Percentiles rank a stretch among this genome's conserved stretches.
Conservation (phyloP, 2,113 vertebrate species). For the Fukomys damarensis region DNA sequence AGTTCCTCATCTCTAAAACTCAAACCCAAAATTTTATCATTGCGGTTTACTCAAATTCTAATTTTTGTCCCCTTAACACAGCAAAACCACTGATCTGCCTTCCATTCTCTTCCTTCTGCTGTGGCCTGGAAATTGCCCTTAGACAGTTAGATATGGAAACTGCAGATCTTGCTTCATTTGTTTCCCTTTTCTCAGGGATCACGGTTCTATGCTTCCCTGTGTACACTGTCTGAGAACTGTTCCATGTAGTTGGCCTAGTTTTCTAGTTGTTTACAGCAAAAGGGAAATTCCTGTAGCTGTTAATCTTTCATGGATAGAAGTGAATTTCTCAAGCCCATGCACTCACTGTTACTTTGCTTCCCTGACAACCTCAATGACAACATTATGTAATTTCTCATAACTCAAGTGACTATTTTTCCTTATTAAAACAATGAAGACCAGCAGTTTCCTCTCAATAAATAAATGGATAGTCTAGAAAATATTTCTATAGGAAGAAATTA, state of each 20-base stretch:
- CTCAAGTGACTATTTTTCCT: slow-evolving; percentile 27
- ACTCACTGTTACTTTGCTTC: slow-evolving; percentile 40
- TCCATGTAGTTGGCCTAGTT: neutral
- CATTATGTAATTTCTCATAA: slow-evolving; percentile 59
- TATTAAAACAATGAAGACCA: slow-evolving; percentile 40
- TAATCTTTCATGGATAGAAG: slow-evolving; percentile 25
- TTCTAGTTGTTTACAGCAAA: slow-evolving; percentile 55
- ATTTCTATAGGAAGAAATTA: neutral
- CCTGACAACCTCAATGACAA: slow-evolving; percentile 49
- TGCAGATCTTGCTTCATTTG: neutral
- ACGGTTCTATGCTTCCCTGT: slow-evolving; percentile 6
- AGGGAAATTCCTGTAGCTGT: slow-evolving; percentile 52
- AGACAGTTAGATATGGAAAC: neutral
- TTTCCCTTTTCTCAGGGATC: slow-evolving; percentile 4
- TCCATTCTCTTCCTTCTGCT: neutral
- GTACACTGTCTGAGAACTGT: neutral
- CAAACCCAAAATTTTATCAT: neutral
- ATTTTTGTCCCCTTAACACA: neutral
- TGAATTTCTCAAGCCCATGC: neutral
- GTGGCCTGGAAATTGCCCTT: neutral
- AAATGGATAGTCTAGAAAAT: slow-evolving; percentile 26
- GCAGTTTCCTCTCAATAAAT: neutral
- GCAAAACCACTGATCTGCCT: neutral
- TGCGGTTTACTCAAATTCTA: neutral
- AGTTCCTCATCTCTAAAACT: neutral